Base-by-base conservation (phyloP, 2,888 invertebrate genomes). In the Smittia aterrima region DNA sequence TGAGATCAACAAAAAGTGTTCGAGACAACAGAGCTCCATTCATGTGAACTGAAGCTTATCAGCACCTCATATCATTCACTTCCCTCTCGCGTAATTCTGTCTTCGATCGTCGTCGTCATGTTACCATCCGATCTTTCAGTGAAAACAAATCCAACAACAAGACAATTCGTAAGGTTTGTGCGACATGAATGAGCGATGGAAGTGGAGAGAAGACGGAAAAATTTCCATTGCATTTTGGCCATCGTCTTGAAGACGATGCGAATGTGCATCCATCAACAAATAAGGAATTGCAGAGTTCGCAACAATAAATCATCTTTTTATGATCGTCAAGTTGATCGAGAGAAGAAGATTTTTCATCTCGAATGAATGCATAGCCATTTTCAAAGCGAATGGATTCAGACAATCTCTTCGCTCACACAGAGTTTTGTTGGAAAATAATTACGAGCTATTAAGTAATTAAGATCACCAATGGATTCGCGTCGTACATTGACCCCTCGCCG, bases 391-490 rank as follows among this genome's bases (percentile, higher is more conserved):
- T 13, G 58, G 22, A 58, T 58, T 58, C 58, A 58, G 22, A 22
- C 58, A 22, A 58, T 58, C 22, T 58, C 58, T 58, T 58, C 22
- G n/a, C 47, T 47, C 47, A 16, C 13, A 22, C 22, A 18, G 58
- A 3, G 58, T 58, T 58, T 16, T 58, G 70, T 54, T 54, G 27
- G 25, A 40, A 40, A 62, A 62, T 27, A 72, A 72, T 72, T 72
- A 72, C 58, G 20, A 32, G 72, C 38, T 72, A 72, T 72, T 72
- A 72, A 72, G 62, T 22, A 72, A 72, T 72, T 72, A 72, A 58
- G 53, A 72, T 32, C 70, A 54, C 25, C 54, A 22, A 64, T n/a
- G 58, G 58, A 58, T 13, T 47, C 11, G 16, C 16, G 47, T 13
- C n/a, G 47, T 2, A 47, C 47, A 3, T 16, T 47, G 47, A n/a